Base-by-base conservation (phyloP, 2,888 invertebrate species). In the Drosophila anceps region DNA sequence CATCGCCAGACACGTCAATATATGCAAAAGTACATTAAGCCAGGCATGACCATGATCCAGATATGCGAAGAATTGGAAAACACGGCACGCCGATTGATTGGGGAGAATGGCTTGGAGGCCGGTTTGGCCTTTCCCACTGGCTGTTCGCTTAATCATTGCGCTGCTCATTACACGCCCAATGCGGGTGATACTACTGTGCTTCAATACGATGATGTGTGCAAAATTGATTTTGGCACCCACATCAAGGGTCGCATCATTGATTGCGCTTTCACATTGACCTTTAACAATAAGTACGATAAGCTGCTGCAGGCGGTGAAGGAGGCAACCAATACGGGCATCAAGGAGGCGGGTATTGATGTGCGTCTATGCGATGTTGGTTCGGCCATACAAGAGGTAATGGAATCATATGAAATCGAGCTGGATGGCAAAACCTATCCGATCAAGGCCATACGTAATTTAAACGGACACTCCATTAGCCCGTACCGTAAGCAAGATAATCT, bases 121-220 rank as follows among this genome's bases (percentile, higher is more conserved):
- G 99, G 98, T 0, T 93, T 98, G 69, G 98, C 98, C 9, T 99
- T 99, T 93, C 99, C 99, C 0, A 99, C 99, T 0, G 99, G 99
- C 0, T 99, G 99, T 92, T 99, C 98, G n/a, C 94, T 99, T 57
- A 99, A 99, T 93, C 97, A 99, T 93, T 99, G 99, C 92, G 99
- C 99, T 63, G 99, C 99, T 58, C 99, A 99, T 94, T 99, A 99
- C 91, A 99, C 99, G 15, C 99, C 99, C 6, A 99, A 99, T 93
- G 98, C 98, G 61, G 99, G 98, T 13, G 99, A 99, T 93, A 95
- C 96, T 12, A 99, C 99, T 0, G 98, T 99, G 12, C 94, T 99
- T 55, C 95, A 96, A 80, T 97, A 97, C 89, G 98, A 99, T 90
- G 99, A 99, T 93, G 99, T 99, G 4, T 98, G 98, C 87, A 99